Conservation (phyloP, 2,113 vertebrate species). For the Pachypanchax playfairii region DNA sequence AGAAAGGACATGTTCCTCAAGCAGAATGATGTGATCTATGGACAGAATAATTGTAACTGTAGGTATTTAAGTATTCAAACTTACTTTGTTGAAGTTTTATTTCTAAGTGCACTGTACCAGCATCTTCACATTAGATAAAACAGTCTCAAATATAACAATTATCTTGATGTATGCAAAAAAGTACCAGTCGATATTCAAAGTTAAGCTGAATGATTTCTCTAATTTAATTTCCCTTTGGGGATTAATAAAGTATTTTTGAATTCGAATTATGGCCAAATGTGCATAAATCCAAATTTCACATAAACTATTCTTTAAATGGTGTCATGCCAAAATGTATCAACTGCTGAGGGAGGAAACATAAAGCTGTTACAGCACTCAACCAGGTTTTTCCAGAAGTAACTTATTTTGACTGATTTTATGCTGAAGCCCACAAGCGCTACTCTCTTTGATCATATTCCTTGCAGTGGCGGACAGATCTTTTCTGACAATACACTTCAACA, state of each 20-base stretch:
- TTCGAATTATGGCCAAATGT: too few relatives aligned
- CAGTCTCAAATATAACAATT: neutral
- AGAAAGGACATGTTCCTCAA: slow-evolving; percentile 72
- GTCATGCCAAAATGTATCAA: too few relatives aligned
- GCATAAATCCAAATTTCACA: too few relatives aligned
- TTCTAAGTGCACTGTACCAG: slow-evolving; percentile 8
- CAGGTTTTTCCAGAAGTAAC: neutral
- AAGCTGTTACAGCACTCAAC: neutral
- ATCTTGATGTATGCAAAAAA: too few relatives aligned
- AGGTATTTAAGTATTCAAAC: slow-evolving; percentile 54
- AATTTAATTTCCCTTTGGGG: too few relatives aligned
- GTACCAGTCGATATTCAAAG: neutral
- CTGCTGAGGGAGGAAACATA: too few relatives aligned
- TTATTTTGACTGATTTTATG: neutral
- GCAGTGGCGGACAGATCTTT: neutral
- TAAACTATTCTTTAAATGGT: too few relatives aligned
- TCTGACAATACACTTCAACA: neutral
- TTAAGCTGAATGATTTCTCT: too few relatives aligned
- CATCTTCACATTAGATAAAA: neutral
- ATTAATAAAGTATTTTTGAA: too few relatives aligned
- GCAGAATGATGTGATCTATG: slow-evolving; percentile 75
- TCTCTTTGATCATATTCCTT: neutral
- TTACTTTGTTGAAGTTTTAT: slow-evolving; percentile 54
- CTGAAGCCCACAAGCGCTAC: too few relatives aligned
- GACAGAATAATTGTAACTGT: slow-evolving; percentile 76